A percentile compares a stretch with the other conserved stretches of the same genome.
Evolutionary conservation across 2,797 vertebrate species (phyloP).

Genomic region (Coregonus suidteri): DNA sequence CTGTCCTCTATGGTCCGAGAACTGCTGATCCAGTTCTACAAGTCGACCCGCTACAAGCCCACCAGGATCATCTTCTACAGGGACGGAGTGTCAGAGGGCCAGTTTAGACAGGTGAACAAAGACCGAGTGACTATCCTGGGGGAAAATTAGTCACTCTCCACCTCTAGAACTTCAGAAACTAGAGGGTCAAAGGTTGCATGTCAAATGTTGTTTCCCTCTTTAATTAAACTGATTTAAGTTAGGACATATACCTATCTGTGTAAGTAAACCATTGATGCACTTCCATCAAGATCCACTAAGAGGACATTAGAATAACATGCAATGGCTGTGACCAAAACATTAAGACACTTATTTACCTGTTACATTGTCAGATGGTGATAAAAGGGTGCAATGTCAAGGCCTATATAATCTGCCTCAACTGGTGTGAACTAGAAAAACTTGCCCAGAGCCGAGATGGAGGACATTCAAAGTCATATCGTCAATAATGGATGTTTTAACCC

Average conservation of each 20-base stretch:
- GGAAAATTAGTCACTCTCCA: background rate
- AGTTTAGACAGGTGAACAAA: conserved; percentile 90
- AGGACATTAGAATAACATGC: background rate
- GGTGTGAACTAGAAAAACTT: too few species aligned
- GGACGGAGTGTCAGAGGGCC: conserved; percentile 96
- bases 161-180: background rate
- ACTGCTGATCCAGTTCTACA: conserved; percentile 98
- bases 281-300: too few species aligned
- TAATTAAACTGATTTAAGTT: too few species aligned
- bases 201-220: too few species aligned
- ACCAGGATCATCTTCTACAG: conserved; percentile 98
- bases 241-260: too few species aligned
- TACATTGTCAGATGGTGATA: too few species aligned
- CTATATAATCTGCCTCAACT: too few species aligned
- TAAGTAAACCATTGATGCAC: too few species aligned
- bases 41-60: conserved; percentile 97
- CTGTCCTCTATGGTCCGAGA: conserved; percentile 97
- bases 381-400: too few species aligned
- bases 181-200: background rate
- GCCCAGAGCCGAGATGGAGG: too few species aligned
- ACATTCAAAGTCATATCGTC: background rate
- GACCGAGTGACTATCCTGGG: too few species aligned
- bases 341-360: background rate
- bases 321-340: background rate
- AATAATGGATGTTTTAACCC: background rate